Evolutionary conservation across 2,888 invertebrate species (phyloP), one percentile per base, ranked within the genome.

Genomic region (Pomacea canaliculata): DNA sequence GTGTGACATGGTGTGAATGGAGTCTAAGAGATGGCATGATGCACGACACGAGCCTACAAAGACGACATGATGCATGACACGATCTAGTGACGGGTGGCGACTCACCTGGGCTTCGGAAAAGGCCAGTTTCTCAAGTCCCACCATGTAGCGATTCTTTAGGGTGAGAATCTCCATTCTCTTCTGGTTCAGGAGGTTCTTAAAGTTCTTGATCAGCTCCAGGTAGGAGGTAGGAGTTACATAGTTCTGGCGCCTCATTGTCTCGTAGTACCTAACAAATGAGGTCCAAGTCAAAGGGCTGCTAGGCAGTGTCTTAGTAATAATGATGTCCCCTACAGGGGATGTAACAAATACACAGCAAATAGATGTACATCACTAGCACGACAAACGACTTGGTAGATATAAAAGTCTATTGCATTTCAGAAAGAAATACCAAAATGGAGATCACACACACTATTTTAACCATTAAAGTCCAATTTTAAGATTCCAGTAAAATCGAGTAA

Each of bases 71-170:
- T 16, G 51, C 10, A 56, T 10, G 37, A 37, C 37, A 37, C 37
- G 37, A 37, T 37, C 37, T 37, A 37, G 37, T 37, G 37, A 37
- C 37, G 0, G 37, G 4, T 37, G 37, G 37, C 37, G 37, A 37
- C 56, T 70, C 75, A 90, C 90, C 89, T 90, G 90, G 68, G 83
- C 83, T 79, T 90, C 90, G 27, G 90, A 89, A 81, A 90, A 90
- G 70, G 89, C 86, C 60, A 91, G 84, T 81, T 90, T 90, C 77
- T 90, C 90, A 75, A 91, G 82, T 12, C 90, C 91, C 37, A 89
- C 87, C 59, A 85, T 86, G 81, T 97, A 98, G 59, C 97, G 93
- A 93, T 91, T 89, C 80, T 89, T 89, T 59, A 90, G 83, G 0
- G 88, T 90, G 16, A 90, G 83, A 67, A 91, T 83, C 79, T 90